phyloP scores from a whole-genome alignment of 2,888 invertebrate genomes.

The Xestia sexstrigata region DNA sequence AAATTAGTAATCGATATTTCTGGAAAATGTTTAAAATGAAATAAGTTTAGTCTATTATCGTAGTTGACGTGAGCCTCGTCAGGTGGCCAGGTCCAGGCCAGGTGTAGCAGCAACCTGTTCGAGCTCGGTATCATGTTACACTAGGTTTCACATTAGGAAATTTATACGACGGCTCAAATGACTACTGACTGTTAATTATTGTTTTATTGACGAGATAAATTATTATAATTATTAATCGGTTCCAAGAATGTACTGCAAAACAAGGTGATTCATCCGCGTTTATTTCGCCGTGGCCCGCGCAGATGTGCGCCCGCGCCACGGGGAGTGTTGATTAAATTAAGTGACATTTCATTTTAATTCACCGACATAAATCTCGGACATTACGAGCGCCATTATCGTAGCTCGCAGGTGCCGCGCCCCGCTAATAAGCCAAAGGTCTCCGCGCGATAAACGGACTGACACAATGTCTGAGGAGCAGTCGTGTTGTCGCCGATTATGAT shows the following conservation, averaged over 20 bases:
- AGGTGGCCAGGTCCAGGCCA: conserved; percentile 89
- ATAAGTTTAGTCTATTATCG: conserved; percentile 83
- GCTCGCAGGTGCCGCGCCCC: conserved; percentile 78
- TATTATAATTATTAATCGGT: conserved; percentile 87
- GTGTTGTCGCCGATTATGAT: conserved; percentile 60
- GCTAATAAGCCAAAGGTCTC: conserved; percentile 78
- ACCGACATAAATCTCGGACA: conserved; percentile 83
- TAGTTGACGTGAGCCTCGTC: conserved; percentile 82
- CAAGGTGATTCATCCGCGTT: conserved; percentile 87
- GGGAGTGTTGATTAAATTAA: conserved; percentile 87
- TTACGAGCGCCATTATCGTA: conserved; percentile 82
- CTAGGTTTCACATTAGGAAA: conserved; percentile 90
- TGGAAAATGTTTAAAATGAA: conserved; percentile 77
- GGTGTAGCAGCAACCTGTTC: conserved; percentile 86
- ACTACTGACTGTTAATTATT: conserved; percentile 89
- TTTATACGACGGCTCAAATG: conserved; percentile 89
- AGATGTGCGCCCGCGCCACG: conserved; percentile 81
- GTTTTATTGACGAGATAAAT: conserved; percentile 88
- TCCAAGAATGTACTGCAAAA: conserved; percentile 88
- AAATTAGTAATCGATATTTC: conserved; percentile 76
- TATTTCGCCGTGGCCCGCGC: conserved; percentile 77
- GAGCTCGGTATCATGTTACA: conserved; percentile 85
- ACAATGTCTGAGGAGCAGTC: conserved; percentile 73
- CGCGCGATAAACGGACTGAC: conserved; percentile 76
- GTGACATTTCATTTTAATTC: conserved; percentile 89